Conservation (phyloP, 2,888 invertebrate genomes). For the Serripes groenlandicus region DNA sequence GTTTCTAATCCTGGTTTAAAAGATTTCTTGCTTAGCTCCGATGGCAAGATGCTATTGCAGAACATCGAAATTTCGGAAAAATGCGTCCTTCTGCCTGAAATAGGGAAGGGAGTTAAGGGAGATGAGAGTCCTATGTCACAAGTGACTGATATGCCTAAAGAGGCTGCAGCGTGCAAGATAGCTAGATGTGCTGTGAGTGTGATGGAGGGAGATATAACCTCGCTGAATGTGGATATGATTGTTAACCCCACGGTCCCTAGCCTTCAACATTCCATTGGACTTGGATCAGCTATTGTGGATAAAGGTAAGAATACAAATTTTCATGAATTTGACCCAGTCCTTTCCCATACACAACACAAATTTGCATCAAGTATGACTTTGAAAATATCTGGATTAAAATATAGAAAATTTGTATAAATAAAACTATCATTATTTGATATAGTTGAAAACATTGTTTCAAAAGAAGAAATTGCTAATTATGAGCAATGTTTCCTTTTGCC, state of each 20-base stretch:
- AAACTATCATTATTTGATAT: no score
- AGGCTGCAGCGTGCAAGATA: background rate
- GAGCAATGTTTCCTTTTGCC: no score
- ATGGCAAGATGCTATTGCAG: constrained; percentile 21
- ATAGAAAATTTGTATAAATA: no score
- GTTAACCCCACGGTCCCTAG: constrained; percentile 17
- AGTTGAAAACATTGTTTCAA: no score
- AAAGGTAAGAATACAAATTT: no score
- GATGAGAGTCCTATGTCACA: background rate
- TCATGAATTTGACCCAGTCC: no score
- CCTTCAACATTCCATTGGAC: background rate
- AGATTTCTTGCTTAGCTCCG: constrained; percentile 22
- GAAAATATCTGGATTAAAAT: no score
- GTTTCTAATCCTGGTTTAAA: constrained; percentile 26
- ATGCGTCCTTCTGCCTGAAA: constrained; percentile 32
- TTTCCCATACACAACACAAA: no score
- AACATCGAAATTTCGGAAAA: constrained; percentile 44
- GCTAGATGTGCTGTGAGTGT: background rate
- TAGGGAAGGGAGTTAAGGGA: background rate
- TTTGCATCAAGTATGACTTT: no score
- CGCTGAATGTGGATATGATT: constrained; percentile 8
- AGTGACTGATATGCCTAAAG: background rate
- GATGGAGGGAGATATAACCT: constrained; percentile 23
- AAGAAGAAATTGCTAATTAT: no score
- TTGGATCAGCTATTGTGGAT: constrained; percentile 23